These are phyloP conservation scores for Palythoa grandiflora DNA, from an alignment of 92 coral and sea anemone genomes.

Conservation along the genomic window DNA sequence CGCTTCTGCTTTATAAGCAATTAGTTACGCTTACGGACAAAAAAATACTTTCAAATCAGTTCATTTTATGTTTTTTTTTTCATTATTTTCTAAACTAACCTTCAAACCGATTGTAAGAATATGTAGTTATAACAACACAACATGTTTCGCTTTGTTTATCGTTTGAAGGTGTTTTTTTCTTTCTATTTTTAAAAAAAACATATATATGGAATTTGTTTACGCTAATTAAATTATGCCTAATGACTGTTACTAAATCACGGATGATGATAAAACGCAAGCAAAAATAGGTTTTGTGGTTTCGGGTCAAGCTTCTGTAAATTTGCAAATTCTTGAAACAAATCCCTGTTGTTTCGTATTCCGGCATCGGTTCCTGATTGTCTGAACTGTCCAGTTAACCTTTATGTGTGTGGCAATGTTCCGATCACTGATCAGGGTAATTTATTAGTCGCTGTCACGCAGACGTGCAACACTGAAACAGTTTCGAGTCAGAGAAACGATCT, in stretches of 20 bases:
- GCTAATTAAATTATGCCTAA: slow-evolving; percentile 11
- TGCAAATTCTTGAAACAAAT: not conserved
- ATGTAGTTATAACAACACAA: too few species aligned
- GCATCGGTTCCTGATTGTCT: not conserved
- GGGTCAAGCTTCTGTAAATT: not conserved
- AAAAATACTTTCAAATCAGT: too few species aligned
- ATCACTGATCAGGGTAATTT: not conserved
- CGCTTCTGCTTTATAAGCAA: too few species aligned
- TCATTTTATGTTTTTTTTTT: too few species aligned
- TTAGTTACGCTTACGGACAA: too few species aligned
- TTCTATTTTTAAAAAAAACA: too few species aligned
- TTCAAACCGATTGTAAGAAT: too few species aligned
- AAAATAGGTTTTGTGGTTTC: not conserved
- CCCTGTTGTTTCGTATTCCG: slow-evolving; percentile 1
- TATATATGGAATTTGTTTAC: not conserved
- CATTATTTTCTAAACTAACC: too few species aligned
- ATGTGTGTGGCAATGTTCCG: not conserved
- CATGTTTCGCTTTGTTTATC: too few species aligned
- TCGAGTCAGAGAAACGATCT: not conserved
- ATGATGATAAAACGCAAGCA: not conserved
- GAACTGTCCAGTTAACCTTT: not conserved
- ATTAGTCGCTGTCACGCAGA: not conserved
- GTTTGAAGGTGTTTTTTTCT: too few species aligned
- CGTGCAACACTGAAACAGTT: not conserved
- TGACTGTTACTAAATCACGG: not conserved